Percentiles rank a stretch among this genome's conserved stretches.
phyloP scores from a whole-genome alignment of 2,888 invertebrate species.

The Cylindroiulus punctatus region DNA sequence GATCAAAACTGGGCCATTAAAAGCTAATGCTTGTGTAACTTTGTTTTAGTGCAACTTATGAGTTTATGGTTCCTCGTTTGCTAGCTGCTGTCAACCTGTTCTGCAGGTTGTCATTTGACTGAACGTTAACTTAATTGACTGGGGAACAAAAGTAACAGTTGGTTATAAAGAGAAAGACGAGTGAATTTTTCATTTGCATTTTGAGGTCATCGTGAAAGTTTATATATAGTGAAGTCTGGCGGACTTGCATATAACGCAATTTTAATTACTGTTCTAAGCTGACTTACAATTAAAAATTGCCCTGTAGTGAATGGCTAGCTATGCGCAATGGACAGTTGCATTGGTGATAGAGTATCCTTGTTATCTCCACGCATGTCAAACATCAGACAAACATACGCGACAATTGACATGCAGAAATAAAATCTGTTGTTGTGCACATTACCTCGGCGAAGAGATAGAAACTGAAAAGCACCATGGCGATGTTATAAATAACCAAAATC shows the following conservation, averaged over 20 bases:
- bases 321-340: too few species aligned
- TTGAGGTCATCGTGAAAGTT: too few species aligned
- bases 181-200: too few species aligned
- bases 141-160: too few species aligned
- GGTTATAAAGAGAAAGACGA: too few species aligned
- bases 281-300: not conserved
- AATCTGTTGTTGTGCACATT: conserved; percentile 63
- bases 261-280: too few species aligned
- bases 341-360: not conserved
- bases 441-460: conserved; percentile 94
- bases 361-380: not conserved
- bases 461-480: conserved; percentile 89
- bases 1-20: not conserved
- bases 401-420: conserved; percentile 23
- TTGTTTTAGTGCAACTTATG: not conserved
- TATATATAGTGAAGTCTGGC: too few species aligned
- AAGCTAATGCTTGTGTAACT: not conserved
- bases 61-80: not conserved
- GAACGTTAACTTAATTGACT: too few species aligned
- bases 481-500: conserved; percentile 85
- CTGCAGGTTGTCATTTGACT: too few species aligned
- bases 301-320: not conserved
- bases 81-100: not conserved
- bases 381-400: not conserved
- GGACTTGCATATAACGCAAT: too few species aligned